Conservation (phyloP, 2,797 vertebrate species). For the Pagetopsis macropterus region DNA sequence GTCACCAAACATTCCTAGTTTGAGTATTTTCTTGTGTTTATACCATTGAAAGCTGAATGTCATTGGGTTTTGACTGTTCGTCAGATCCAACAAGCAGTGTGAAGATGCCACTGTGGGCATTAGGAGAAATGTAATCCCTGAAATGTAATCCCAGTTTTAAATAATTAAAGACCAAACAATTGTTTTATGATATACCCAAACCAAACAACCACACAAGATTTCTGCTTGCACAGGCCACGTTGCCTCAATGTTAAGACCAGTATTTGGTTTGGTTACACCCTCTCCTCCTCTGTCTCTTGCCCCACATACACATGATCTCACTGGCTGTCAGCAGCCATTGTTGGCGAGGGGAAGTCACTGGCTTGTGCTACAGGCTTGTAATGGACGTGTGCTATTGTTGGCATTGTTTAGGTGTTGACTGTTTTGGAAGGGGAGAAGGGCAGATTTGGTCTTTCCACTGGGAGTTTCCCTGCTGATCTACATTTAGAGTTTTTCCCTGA, state of each 20-base stretch:
- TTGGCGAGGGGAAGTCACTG: slow-evolving; percentile 61
- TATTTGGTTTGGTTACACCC: neutral
- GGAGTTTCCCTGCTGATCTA: slow-evolving; percentile 55
- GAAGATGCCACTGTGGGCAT: no score
- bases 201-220: neutral
- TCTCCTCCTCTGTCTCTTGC: neutral
- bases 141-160: no score
- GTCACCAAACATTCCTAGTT: no score
- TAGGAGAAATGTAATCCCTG: no score
- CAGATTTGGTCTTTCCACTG: slow-evolving; percentile 39
- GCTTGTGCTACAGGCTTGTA: slow-evolving; percentile 53
- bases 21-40: no score
- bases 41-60: no score
- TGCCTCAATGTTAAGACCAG: neutral
- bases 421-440: slow-evolving; percentile 14
- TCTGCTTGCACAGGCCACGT: neutral
- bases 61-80: no score
- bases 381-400: slow-evolving; percentile 47
- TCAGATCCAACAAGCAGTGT: no score
- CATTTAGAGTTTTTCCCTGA: slow-evolving; percentile 34
- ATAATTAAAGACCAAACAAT: no score
- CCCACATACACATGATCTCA: slow-evolving; percentile 42
- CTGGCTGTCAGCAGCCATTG: slow-evolving; percentile 54
- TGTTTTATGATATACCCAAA: no score
- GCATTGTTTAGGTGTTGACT: slow-evolving; percentile 56